Percentiles rank a stretch among this genome's conserved stretches.
phyloP scores from a whole-genome alignment of 2,797 vertebrate species.

The Neosalanx taihuensis region DNA sequence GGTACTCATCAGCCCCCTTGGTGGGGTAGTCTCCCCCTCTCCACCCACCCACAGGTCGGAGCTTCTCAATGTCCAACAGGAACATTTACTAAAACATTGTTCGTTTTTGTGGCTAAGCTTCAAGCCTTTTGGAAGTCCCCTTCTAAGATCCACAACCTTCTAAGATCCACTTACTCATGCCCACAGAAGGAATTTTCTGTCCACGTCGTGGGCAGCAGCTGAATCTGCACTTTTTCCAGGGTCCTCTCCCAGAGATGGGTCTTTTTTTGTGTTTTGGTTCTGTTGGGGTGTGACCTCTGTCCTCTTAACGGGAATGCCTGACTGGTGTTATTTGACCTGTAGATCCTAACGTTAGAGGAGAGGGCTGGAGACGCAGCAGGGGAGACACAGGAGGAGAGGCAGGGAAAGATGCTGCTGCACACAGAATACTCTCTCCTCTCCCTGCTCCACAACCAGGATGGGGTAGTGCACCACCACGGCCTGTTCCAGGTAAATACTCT shows the following conservation, averaged over 20 bases:
- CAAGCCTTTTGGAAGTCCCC: background rate
- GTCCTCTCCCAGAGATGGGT: background rate
- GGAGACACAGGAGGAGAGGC: conserved; percentile 96
- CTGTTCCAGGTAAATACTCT: conserved; percentile 90
- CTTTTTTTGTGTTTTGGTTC: conserved; percentile 9
- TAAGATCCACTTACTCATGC: background rate
- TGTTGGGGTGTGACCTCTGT: conserved; percentile 39
- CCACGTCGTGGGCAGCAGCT: no score
- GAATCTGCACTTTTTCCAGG: conserved; percentile 1
- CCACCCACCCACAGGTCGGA: conserved; percentile 18
- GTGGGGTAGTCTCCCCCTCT: conserved; percentile 35
- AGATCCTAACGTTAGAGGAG: conserved; percentile 98
- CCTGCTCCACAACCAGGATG: conserved; percentile 94
- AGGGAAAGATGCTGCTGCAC: conserved; percentile 99
- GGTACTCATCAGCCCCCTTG: conserved; percentile 44
- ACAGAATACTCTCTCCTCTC: conserved; percentile 98
- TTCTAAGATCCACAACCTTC: background rate
- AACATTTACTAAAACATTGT: conserved; percentile 33
- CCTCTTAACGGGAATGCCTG: background rate
- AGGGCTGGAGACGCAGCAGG: conserved; percentile 79
- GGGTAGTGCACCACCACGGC: conserved; percentile 96
- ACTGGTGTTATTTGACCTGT: conserved; percentile 30
- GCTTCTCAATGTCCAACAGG: conserved; percentile 36
- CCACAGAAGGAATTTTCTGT: background rate
- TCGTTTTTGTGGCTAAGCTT: conserved; percentile 14